These are phyloP conservation scores for Meiosimyza decipiens DNA, from an alignment of 2,888 invertebrate species.

Conservation along the genomic window DNA sequence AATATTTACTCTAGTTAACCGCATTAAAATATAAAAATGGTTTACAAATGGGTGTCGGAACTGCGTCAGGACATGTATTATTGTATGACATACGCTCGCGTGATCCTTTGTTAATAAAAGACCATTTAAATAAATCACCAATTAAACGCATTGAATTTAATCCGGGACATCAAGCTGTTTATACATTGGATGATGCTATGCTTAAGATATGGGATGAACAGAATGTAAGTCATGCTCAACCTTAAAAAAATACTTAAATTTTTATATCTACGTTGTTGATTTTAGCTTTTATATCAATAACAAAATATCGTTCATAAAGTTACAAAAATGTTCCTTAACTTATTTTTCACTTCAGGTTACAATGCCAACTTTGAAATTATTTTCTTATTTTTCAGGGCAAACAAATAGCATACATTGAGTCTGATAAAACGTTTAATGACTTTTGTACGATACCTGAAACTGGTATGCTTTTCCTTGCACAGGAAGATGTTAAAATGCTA, in stretches of 20 bases:
- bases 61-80: constrained; percentile 91
- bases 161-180: constrained; percentile 80
- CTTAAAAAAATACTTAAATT: constrained; percentile 14
- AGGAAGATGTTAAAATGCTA: constrained; percentile 93
- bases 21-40: constrained; percentile 81
- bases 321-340: too few species aligned
- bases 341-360: too few species aligned
- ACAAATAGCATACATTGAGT: constrained; percentile 93
- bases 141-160: constrained; percentile 91
- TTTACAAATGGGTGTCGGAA: constrained; percentile 88
- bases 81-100: constrained; percentile 94
- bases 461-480: constrained; percentile 93
- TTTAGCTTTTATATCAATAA: neutral
- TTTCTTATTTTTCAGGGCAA: constrained; percentile 76
- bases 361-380: neutral
- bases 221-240: constrained; percentile 70
- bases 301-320: too few species aligned
- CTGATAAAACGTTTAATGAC: constrained; percentile 87
- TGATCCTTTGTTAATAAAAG: constrained; percentile 89
- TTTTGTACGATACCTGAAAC: constrained; percentile 90
- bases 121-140: constrained; percentile 93
- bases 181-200: constrained; percentile 88
- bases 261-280: neutral
- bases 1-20: constrained; percentile 68
- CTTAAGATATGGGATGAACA: constrained; percentile 93